These are phyloP conservation scores for Nansenia antarctica DNA, from an alignment of 2,113 vertebrate species.

Conservation along the genomic window DNA sequence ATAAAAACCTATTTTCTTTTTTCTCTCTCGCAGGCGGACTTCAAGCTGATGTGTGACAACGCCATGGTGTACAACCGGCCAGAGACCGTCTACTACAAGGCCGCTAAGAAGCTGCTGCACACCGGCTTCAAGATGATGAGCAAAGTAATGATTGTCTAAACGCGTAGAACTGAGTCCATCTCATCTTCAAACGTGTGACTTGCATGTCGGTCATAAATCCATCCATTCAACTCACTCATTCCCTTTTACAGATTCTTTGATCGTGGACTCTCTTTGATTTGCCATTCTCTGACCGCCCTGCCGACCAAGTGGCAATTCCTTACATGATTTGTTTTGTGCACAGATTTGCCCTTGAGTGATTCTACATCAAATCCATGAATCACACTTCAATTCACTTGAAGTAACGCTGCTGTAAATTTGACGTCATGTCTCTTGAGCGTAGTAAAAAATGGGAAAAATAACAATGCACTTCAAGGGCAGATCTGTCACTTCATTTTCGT, in stretches of 20 bases:
- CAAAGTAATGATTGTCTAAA: slow-evolving; percentile 83
- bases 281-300: background rate
- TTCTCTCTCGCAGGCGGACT: slow-evolving; percentile 85
- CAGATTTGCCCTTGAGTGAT: background rate
- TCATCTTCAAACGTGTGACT: background rate
- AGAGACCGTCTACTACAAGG: slow-evolving; percentile 97
- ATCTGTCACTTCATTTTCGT: background rate
- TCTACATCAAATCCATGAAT: background rate
- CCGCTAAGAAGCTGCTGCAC: slow-evolving; percentile 97
- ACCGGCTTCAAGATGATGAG: slow-evolving; percentile 99
- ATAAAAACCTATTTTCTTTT: slow-evolving; percentile 29
- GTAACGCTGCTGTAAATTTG: background rate
- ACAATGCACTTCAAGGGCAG: background rate
- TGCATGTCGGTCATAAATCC: background rate
- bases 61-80: slow-evolving; percentile 99
- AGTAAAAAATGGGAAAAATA: background rate
- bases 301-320: background rate
- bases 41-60: slow-evolving; percentile 99
- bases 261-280: background rate
- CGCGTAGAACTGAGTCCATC: background rate
- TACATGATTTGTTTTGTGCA: background rate
- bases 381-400: too few species aligned
- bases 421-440: background rate
- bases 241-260: background rate
- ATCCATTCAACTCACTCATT: background rate